Base-by-base conservation (phyloP, 2,113 vertebrate genomes). In the Oreotragus oreotragus region DNA sequence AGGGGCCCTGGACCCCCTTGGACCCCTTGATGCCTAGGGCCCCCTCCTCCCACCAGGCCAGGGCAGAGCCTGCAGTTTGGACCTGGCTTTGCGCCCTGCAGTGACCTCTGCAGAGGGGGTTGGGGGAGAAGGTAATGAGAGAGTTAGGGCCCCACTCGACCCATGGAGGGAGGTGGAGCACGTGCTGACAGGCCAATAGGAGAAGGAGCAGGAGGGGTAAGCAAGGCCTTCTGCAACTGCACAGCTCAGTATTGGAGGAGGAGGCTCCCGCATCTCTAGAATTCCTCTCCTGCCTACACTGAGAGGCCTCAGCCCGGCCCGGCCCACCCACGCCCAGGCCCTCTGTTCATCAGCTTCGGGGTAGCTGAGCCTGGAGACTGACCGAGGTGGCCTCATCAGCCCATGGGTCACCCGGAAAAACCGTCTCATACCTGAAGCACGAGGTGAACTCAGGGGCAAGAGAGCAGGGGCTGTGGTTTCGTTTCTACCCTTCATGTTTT, bases 381-480 rank as follows among this genome's bases (percentile, higher is more conserved):
- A 45, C 12, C 4, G 0, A 19, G 53, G 55, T 6, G 28, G 47
- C 62, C 87, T 66, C 49, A 33, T 43, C 8, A 53, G 39, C 57
- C 30, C 33, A 14, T 0, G 1, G 66, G 58, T 16, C 23, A 10
- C 14, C 45, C 2, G 17, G 43, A 47, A 51, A 79, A 53, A 28
- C 43, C 12, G 0, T 21, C 30, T 17, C 7, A 5, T 10, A 14
- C 27, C 27, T 6, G 27, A 39, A 53, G 60, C 25, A 66, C 9
- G 1, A 9, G 16, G 39, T n/a, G 88, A 51, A 28, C n/a, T 49
- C 14, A 17, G 49, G 51, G 47, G 1, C 15, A 14, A 39, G 16
- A 33, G 15, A 16, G 19, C 4, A 11, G 36, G 5, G 19, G 55
- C 28, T 30, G 53, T 21, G 4, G 25, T 62, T 45, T 17, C 51